Base-by-base conservation (phyloP, 2,888 invertebrate genomes). In the Danaus chrysippus region DNA sequence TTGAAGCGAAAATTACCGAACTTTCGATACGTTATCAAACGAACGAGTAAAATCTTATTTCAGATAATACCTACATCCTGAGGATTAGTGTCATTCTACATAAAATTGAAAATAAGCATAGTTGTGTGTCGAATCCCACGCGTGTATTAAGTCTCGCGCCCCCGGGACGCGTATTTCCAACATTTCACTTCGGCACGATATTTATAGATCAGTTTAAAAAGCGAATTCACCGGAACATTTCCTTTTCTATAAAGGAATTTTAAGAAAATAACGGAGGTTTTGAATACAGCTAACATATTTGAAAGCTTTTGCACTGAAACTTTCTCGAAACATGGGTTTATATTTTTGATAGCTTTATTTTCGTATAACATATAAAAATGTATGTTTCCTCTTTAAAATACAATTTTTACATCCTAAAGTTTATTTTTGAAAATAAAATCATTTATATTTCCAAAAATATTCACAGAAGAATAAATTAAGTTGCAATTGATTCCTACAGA, bases 201-300 rank as follows among this genome's bases (percentile, higher is more conserved):
- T 82, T 85, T 84, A 79, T 87, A 49, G 15, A 88, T 89, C 86
- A 81, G 82, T 85, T 76, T 82, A 80, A 81, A 77, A 81, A 76
- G 73, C 77, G 78, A 83, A 80, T 85, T 78, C 84, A 77, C 78
- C 77, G 75, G 71, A 76, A 73, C 76, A 70, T 77, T 83, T 84
- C 78, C 81, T 83, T 77, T 76, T 70, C 71, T 68, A 77, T 81
- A 82, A 83, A 85, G 76, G 79, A 81, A 82, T 84, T 86, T 72
- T 71, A 69, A 73, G 75, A 78, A 80, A 68, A 79, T 80, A 79
- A 80, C 75, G 71, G 70, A 65, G 69, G 72, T 73, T 84, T 80
- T 84, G 79, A 79, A 81, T 84, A 76, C 54, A 64, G 64, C 57
- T 61, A 53, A 59, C 60, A 57, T 67, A 59, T 62, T 65, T 58